Evolutionary conservation across 2,888 invertebrate genomes (phyloP), one percentile per base, ranked within the genome.

Genomic region (Trissolcus japonicus): DNA sequence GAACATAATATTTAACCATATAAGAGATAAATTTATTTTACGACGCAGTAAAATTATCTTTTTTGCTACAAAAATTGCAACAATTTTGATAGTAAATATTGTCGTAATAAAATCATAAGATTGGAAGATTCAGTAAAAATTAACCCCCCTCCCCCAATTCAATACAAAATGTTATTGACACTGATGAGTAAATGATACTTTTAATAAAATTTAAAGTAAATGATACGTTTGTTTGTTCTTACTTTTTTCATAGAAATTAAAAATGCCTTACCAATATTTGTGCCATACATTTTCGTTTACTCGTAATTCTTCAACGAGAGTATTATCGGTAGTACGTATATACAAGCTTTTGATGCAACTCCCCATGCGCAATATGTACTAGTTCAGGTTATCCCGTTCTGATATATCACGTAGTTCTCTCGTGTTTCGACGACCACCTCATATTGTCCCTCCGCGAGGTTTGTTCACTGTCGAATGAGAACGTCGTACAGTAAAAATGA

Each of bases 351-450:
- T 48, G 56, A 73, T 67, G 57, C 69, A 78, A 66, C 54, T 71
- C 67, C 78, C 74, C 74, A 60, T 67, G 71, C 71, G 72, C 66
- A 72, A 72, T 78, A 67, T 75, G 63, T 63, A 67, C 69, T 60
- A 50, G 48, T 69, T 62, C 71, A 51, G 59, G 63, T 69, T 65
- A 55, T 65, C 59, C 51, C 16, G 29, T 54, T 63, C 16, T 78
- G 66, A 75, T 72, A 56, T 67, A 73, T 59, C 9, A 35, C 43
- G 65, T 56, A 66, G 29, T 59, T 67, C 60, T 63, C 62, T 48
- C 57, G 67, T 71, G 66, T 78, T 74, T 69, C 71, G 54, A 67
- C 69, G 65, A 78, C 69, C 57, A 68, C 48, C 69, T 35, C 48
- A 51, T 65, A 68, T 68, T 74, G 61, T 69, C 63, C 65, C 56